Evolutionary conservation across 2,797 vertebrate genomes (phyloP), one percentile per base, ranked within the genome.

Genomic region (Lateolabrax maculatus): DNA sequence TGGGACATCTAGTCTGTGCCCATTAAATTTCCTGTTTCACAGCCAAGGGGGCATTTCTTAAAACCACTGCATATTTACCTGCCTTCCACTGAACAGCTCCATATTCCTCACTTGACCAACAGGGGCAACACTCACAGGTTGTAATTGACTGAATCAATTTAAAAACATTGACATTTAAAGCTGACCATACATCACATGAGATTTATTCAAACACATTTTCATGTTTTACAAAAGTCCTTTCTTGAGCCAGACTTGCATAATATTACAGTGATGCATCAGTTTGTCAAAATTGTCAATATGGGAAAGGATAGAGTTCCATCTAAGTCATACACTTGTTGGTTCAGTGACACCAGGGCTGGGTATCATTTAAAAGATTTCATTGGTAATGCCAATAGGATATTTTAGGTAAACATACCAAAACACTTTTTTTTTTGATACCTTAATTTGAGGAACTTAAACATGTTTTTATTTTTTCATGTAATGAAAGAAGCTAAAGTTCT

Each of bases 11-110:
- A 21, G 61, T 19, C 27, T 15, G 10, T 6, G 44, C 2, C 71
- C 31, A 12, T 51, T 71, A 55, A 43, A 13, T 75, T 75, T 69
- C 29, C 31, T 62, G 11, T 73, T 58, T 67, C 15, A 65, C 21
- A 69, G 46, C 68, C 44, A 37, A 2, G 29, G 49, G 6, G 18
- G 21, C 12, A n/a, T 57, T 76, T 68, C 29, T 72, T 67, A 57
- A 27, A 76, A 62, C 48, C 15, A 11, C 52, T 49, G 25, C 27
- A 68, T 75, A 76, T 81, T 77, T 80, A 83, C 61, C 52, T 56
- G 21, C 25, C 18, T 41, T 51, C 62, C 6, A 23, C 43, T 21
- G 62, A 85, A 37, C n/a, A 29, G 58, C 55, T 56, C 48, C 43
- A 27, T n/a, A 51, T 51, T 31, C 31, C 11, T 70, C 6, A 51